Evolutionary conservation across 2,797 vertebrate species (phyloP).

Genomic region (Salarias fasciatus): DNA sequence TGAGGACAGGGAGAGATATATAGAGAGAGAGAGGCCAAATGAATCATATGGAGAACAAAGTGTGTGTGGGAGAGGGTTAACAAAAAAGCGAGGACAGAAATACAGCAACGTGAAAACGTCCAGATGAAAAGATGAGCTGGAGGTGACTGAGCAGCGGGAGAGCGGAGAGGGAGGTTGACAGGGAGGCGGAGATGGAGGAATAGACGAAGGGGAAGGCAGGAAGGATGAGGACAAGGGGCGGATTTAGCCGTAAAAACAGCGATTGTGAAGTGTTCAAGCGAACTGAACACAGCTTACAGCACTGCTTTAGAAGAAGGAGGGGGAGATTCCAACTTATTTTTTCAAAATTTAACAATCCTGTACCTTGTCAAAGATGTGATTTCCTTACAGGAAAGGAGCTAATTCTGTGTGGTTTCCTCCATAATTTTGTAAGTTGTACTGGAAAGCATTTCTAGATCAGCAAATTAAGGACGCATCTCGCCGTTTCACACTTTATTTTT

Average conservation of each 20-base stretch:
- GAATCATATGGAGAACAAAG: slow-evolving; percentile 67
- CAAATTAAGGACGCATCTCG: too few species aligned
- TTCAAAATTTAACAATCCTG: too few species aligned
- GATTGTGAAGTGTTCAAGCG: slow-evolving; percentile 59
- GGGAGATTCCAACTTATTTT: too few species aligned
- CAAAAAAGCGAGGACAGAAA: slow-evolving; percentile 63
- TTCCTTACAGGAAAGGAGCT: too few species aligned
- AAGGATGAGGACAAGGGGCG: slow-evolving; percentile 72
- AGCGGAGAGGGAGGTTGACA: slow-evolving; percentile 63
- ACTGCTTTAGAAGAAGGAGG: too few species aligned
- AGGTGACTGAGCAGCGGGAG: slow-evolving; percentile 56
- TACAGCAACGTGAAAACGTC: slow-evolving; percentile 68
- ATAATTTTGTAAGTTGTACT: too few species aligned
- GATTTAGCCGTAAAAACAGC: slow-evolving; percentile 75
- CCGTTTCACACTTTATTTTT: too few species aligned
- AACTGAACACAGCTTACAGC: slow-evolving; percentile 60
- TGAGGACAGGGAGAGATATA: slow-evolving; percentile 50
- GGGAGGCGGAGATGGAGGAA: slow-evolving; percentile 70
- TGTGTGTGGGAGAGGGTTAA: slow-evolving; percentile 78
- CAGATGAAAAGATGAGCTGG: slow-evolving; percentile 80
- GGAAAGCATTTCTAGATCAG: too few species aligned
- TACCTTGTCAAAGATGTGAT: too few species aligned
- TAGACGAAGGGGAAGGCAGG: slow-evolving; percentile 71
- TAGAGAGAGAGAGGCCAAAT: slow-evolving; percentile 66
- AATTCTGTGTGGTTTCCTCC: too few species aligned